Evolutionary conservation across 2,888 invertebrate genomes (phyloP).

Genomic region (Labia minor): DNA sequence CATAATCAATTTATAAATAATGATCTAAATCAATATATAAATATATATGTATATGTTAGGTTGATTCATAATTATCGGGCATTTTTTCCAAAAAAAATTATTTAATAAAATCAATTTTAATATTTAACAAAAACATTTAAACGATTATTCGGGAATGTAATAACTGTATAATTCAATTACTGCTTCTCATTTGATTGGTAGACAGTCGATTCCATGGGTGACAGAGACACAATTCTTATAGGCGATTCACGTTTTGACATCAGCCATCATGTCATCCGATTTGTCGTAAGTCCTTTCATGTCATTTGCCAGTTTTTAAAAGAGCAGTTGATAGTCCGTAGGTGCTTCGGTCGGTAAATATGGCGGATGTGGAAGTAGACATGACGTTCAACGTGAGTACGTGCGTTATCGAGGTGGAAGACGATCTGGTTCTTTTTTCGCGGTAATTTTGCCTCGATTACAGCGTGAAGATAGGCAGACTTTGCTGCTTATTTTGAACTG

Average conservation of each 20-base stretch:
- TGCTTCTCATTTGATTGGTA: neutral
- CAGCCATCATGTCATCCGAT: neutral
- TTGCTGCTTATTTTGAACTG: neutral
- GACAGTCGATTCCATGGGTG: neutral
- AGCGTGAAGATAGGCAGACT: neutral
- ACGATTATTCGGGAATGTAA: neutral
- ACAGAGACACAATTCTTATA: neutral
- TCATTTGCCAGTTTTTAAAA: neutral
- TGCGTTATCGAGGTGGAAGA: neutral
- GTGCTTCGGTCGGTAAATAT: neutral
- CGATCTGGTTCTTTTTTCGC: neutral
- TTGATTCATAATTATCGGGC: neutral
- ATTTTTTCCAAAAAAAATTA: neutral
- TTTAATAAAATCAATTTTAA: neutral
- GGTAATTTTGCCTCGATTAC: neutral
- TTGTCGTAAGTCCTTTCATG: neutral
- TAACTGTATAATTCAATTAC: neutral
- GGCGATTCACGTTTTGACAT: neutral
- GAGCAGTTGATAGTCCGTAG: neutral
- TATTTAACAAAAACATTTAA: conserved; percentile 5
- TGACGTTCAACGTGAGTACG: neutral
- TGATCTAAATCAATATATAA: too few species aligned
- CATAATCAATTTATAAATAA: too few species aligned
- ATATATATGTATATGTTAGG: too few species aligned
- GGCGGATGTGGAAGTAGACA: neutral